phyloP scores from a whole-genome alignment of 1,140 invertebrate species.

The Ridgeia piscesae region DNA sequence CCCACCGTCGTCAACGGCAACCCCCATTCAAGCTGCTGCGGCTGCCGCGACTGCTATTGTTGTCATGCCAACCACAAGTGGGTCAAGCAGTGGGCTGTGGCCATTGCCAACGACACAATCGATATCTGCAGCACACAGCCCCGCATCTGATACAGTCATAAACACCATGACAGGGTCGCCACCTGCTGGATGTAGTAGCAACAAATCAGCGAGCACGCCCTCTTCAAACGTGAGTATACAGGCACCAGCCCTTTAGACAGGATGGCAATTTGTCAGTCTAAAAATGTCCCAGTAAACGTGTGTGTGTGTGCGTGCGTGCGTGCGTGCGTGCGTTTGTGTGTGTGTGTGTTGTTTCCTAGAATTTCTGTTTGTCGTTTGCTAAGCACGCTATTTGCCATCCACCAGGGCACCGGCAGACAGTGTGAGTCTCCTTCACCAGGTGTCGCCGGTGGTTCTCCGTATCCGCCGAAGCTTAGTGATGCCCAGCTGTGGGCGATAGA shows the following conservation, averaged over 20 bases:
- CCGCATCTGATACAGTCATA: conserved; percentile 13
- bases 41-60: conserved; percentile 40
- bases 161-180: conserved; percentile 41
- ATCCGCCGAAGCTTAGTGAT: conserved; percentile 65
- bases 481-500: conserved; percentile 81
- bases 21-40: conserved; percentile 47
- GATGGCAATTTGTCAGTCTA: too few species aligned
- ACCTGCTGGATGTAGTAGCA: conserved; percentile 37
- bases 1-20: conserved; percentile 38
- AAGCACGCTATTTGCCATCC: conserved; percentile 15
- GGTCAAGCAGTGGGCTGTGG: conserved; percentile 3
- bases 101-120: neutral
- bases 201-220: conserved; percentile 32
- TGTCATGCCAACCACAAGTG: conserved; percentile 41
- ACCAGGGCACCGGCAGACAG: conserved; percentile 34
- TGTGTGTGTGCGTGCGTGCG: too few species aligned
- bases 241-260: too few species aligned
- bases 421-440: conserved; percentile 26
- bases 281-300: too few species aligned
- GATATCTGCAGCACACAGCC: neutral
- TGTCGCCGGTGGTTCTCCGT: neutral
- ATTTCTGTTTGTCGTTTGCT: neutral
- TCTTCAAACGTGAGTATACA: neutral
- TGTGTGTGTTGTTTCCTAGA: neutral
- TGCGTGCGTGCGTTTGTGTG: too few species aligned